A percentile compares a stretch with the other conserved stretches of the same genome.
Conservation (phyloP, 2,113 vertebrate genomes). For the human (Homo sapiens) region GRCh38 chr21:44946001-44946500, state of each 20-base stretch:
- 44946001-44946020: no score
- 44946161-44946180: not conserved
- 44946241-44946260: not conserved
- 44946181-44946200: no score
- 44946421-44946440: not conserved
- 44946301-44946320: no score
- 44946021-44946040: no score
- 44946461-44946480: not conserved
- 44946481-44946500: not conserved
- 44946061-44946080: not conserved
- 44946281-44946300: not conserved
- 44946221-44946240: not conserved
- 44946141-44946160: not conserved
- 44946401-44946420: not conserved
- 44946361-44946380: no score
- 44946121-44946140: not conserved
- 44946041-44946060: not conserved
- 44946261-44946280: not conserved
- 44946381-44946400: not conserved
- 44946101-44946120: no score
- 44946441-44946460: not conserved
- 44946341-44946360: no score
- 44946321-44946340: no score
- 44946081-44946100: not conserved
- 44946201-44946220: not conserved